Evolutionary conservation across 2,797 vertebrate genomes (phyloP).

Genomic region (Onychomys leucogaster): DNA sequence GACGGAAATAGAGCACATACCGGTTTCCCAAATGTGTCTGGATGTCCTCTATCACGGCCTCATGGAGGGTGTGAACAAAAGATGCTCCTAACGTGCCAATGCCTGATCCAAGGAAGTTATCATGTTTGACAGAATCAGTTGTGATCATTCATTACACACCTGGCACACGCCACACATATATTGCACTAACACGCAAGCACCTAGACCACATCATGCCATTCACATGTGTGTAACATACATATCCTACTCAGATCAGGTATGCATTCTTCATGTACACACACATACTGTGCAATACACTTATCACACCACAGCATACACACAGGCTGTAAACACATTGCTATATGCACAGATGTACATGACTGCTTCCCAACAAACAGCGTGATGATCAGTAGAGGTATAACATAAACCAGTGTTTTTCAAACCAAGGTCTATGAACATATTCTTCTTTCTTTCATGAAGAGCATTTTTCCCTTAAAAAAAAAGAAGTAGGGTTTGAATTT

Average conservation of each 20-base stretch:
- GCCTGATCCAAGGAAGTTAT: background rate
- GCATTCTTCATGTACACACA: background rate
- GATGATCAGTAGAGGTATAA: slow-evolving; percentile 11
- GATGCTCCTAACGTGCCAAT: no score
- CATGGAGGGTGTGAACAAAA: fast-evolving
- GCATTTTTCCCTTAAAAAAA: background rate
- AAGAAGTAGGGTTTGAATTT: background rate
- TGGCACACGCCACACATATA: background rate
- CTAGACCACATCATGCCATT: background rate
- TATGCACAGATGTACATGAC: no score
- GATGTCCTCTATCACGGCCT: background rate
- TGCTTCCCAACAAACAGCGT: background rate
- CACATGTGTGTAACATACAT: no score
- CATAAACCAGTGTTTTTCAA: background rate
- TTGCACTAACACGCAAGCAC: background rate
- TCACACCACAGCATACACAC: background rate
- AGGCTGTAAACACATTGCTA: background rate
- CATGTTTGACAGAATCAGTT: fast-evolving
- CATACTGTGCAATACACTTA: background rate
- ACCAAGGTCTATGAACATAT: background rate
- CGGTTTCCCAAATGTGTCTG: fast-evolving
- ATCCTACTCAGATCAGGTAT: background rate
- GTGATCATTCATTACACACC: background rate
- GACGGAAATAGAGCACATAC: no score
- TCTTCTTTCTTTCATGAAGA: background rate